Evolutionary conservation across 2,113 vertebrate genomes (phyloP).

Genomic region (Centropus unirufus): DNA sequence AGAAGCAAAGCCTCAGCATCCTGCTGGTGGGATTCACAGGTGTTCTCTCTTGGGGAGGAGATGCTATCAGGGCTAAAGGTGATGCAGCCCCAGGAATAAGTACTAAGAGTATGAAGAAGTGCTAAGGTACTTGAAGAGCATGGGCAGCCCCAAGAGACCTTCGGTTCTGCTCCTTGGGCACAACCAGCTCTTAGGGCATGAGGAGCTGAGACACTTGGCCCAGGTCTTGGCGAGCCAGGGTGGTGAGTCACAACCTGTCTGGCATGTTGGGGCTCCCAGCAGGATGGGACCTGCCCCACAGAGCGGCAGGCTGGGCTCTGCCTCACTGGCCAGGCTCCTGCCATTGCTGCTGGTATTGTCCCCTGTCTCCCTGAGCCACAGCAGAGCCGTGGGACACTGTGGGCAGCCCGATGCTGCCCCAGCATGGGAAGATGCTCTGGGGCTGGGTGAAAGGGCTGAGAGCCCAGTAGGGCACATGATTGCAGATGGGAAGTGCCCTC

Average conservation of each 20-base stretch:
- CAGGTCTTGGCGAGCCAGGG: neutral
- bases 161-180: neutral
- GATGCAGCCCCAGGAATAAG: fast-evolving
- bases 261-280: neutral
- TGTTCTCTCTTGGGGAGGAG: neutral
- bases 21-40: neutral
- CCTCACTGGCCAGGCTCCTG: neutral
- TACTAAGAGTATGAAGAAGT: neutral
- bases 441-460: neutral
- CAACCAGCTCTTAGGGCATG: fast-evolving
- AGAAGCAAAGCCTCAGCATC: neutral
- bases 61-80: fast-evolving
- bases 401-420: neutral
- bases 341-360: neutral
- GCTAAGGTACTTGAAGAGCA: neutral
- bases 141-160: neutral
- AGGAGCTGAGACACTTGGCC: neutral
- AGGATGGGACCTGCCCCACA: neutral
- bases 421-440: neutral
- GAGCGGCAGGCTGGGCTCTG: neutral
- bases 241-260: neutral
- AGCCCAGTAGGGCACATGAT: fast-evolving
- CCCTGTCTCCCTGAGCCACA: neutral
- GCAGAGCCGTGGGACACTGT: neutral
- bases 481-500: neutral